Evolutionary conservation across 1,140 invertebrate species (phyloP), one percentile per base, ranked within the genome.

Genomic region (Drosophila pallidifrons): DNA sequence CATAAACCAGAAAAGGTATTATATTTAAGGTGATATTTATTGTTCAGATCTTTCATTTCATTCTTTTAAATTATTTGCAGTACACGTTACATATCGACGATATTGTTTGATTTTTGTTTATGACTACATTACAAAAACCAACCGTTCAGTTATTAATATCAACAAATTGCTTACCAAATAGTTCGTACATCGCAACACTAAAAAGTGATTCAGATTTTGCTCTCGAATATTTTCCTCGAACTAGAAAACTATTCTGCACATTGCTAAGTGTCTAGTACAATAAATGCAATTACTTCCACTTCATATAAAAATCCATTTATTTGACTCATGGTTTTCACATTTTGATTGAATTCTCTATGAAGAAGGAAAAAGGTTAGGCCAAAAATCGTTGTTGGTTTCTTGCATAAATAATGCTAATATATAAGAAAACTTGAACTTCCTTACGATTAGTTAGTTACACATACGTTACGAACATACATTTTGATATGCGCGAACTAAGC

Each of bases 1-100:
- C 35, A 10, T 38, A 15, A 32, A 38, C 20, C 20, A 25, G 10
- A 16, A 35, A 25, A 61, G 10, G 32, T 28, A 25, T 43, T 13
- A 13, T 59, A 43, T 66, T 76, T 73, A 43, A 76, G 55, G 13
- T 73, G 49, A 63, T 77, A 74, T 77, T 77, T 77, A 77, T 77
- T 77, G 57, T 73, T 67, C 38, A 55, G 51, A 73, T 77, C 61
- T 51, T 61, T 67, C 32, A 59, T 63, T 67, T 63, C 43, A 63
- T 67, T 55, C 30, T 66, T 67, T 76, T 38, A 54, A 68, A 30
- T 43, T 55, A 52, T 68, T 57, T 68, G 15, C 47, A 70, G 55
- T 70, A 64, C 51, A 75, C 52, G 47, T 41, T 76, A 65, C 60
- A 72, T 71, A 59, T 72, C 10, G 60, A 59, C 52, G 32, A 66